A percentile compares a stretch with the other conserved stretches of the same genome.
These are phyloP conservation scores for Campoletis raptor DNA, from an alignment of 2,888 invertebrate genomes.

Conservation along the genomic window DNA sequence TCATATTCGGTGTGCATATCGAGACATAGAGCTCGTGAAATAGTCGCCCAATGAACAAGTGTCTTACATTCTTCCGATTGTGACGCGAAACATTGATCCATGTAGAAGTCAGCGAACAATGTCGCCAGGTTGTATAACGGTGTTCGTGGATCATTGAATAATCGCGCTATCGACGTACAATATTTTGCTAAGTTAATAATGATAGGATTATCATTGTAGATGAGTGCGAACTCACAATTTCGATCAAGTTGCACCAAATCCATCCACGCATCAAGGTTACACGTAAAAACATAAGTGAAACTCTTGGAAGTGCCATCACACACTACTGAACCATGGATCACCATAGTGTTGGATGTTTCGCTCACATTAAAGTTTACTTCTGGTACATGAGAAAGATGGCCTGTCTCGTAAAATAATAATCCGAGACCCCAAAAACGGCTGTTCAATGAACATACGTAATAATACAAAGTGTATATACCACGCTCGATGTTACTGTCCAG, in stretches of 20 bases:
- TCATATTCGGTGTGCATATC: background rate
- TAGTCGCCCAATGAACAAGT: background rate
- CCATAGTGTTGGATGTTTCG: background rate
- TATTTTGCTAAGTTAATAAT: background rate
- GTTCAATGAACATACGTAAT: slow-evolving; percentile 14
- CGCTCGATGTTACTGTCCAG: background rate
- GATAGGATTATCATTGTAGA: background rate
- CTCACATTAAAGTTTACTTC: background rate
- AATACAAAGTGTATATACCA: slow-evolving; percentile 2
- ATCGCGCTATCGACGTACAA: background rate
- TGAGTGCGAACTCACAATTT: background rate
- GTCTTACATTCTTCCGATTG: background rate
- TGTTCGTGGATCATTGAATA: background rate
- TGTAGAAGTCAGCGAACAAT: background rate
- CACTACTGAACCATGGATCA: background rate
- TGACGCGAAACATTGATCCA: background rate
- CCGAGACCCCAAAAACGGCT: slow-evolving; percentile 14
- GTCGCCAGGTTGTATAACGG: background rate
- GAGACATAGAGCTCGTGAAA: background rate
- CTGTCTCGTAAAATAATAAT: slow-evolving; percentile 1
- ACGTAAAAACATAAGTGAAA: background rate
- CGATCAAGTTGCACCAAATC: background rate
- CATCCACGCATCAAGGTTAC: background rate
- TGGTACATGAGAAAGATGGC: background rate
- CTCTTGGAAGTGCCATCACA: background rate